Percentiles rank a stretch among this genome's conserved stretches.
These are phyloP conservation scores for Harpalus rufipes DNA, from an alignment of 2,888 invertebrate genomes.

Conservation along the genomic window DNA sequence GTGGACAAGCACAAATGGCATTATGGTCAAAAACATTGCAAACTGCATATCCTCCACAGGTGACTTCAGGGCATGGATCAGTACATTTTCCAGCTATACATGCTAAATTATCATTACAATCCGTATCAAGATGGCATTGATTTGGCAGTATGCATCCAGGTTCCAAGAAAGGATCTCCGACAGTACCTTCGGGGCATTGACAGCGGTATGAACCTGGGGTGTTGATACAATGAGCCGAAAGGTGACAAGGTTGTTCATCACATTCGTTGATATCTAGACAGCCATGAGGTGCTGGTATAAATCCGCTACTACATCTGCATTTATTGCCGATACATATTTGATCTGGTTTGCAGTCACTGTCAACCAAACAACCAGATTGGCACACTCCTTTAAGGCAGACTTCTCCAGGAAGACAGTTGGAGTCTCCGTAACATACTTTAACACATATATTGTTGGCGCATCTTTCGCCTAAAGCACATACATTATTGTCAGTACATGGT, in stretches of 20 bases:
- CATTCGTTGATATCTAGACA: slow-evolving; percentile 93
- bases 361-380: slow-evolving; percentile 89
- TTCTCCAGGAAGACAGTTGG: slow-evolving; percentile 94
- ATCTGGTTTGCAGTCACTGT: slow-evolving; percentile 88
- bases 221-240: slow-evolving; percentile 89
- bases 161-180: slow-evolving; percentile 85
- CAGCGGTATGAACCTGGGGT: slow-evolving; percentile 90
- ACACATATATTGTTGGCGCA: slow-evolving; percentile 89
- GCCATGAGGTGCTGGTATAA: slow-evolving; percentile 84
- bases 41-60: slow-evolving; percentile 88
- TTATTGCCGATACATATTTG: slow-evolving; percentile 87
- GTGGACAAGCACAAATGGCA: slow-evolving; percentile 87
- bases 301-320: slow-evolving; percentile 89
- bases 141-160: slow-evolving; percentile 89
- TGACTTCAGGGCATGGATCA: slow-evolving; percentile 87
- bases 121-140: slow-evolving; percentile 86
- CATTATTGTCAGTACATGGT: slow-evolving; percentile 85
- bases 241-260: slow-evolving; percentile 87
- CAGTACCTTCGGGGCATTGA: slow-evolving; percentile 87
- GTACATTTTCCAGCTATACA: slow-evolving; percentile 88
- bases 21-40: slow-evolving; percentile 87
- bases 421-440: slow-evolving; percentile 93
- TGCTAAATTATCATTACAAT: slow-evolving; percentile 87
- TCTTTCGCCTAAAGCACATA: slow-evolving; percentile 91
- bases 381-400: slow-evolving; percentile 90